phyloP scores from a whole-genome alignment of 2,113 vertebrate species.

The Aspidoscelis tigris region DNA sequence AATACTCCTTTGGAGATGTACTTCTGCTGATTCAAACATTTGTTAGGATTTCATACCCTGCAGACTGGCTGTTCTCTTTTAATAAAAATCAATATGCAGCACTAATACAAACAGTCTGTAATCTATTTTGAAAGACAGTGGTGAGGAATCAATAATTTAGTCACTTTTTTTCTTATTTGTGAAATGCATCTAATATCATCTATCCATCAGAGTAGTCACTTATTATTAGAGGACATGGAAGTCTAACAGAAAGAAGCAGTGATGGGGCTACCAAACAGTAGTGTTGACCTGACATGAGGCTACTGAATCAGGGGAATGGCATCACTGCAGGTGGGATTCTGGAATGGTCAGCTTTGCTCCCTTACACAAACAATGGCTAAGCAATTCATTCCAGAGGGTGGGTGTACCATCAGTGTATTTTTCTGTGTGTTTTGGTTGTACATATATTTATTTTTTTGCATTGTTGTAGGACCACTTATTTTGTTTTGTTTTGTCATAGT shows the following conservation, averaged over 20 bases:
- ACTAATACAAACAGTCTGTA: background rate
- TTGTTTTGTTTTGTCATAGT: too few species aligned
- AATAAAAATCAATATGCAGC: constrained; percentile 13
- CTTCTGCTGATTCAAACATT: background rate
- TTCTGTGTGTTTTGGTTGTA: too few species aligned
- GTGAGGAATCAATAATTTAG: background rate
- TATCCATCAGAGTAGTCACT: background rate
- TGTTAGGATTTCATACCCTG: background rate
- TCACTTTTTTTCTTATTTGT: constrained; percentile 1
- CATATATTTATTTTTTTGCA: too few species aligned
- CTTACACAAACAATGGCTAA: background rate
- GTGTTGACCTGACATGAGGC: background rate
- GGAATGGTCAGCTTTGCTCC: background rate
- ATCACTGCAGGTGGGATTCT: background rate
- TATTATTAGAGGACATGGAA: background rate
- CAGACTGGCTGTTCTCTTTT: background rate
- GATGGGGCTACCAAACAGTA: background rate
- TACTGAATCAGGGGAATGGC: background rate
- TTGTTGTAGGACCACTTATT: too few species aligned
- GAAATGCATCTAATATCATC: background rate
- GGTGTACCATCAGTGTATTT: too few species aligned
- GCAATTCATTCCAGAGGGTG: too few species aligned
- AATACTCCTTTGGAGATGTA: background rate
- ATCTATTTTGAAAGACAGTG: background rate
- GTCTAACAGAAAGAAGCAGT: background rate